Base-by-base conservation (phyloP, 1,140 invertebrate genomes). In the Drosophila triauraria region DNA sequence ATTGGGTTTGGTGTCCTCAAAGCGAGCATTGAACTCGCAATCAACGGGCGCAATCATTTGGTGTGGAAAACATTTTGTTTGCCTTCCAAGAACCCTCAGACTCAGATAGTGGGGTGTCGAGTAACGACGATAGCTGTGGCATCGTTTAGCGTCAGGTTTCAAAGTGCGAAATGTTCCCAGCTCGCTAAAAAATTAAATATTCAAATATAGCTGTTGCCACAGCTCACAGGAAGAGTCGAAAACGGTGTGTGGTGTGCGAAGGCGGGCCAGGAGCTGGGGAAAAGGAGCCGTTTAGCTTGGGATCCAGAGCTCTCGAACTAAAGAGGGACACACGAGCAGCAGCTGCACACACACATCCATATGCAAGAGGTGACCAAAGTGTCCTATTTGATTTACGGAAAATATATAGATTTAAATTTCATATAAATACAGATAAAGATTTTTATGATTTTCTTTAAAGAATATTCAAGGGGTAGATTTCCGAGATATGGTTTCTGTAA, bases 101-200 rank as follows among this genome's bases (percentile, higher is more conserved):
- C 38, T 46, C 43, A 23, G 6, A 42, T 35, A 35, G 32, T 20
- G 43, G 46, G 20, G 61, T 47, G 35, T 1, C 40, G 17, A 50
- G 30, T 20, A 64, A 59, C 13, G 65, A 68, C 67, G 48, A 56
- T 68, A 61, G 65, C 54, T 72, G 35, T 64, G 54, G 64, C 54
- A 79, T 32, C 81, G 72, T 87, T 87, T 78, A 90, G 78, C 84
- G 69, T 80, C 80, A 84, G 68, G 60, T 87, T 87, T 64, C 79
- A 62, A 90, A 88, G 81, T 88, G 84, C 85, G 80, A 87, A 88
- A 71, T 80, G 84, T 87, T 88, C 77, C 80, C 80, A 80, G 64
- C 85, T 84, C 75, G 85, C 85, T 84, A 84, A 84, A 90, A 90
- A 88, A 88, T 88, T 88, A 88, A 88, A 90, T 88, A 88, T 88